Evolutionary conservation across 1,140 invertebrate species (phyloP).

Genomic region (Euwallacea fornicatus): DNA sequence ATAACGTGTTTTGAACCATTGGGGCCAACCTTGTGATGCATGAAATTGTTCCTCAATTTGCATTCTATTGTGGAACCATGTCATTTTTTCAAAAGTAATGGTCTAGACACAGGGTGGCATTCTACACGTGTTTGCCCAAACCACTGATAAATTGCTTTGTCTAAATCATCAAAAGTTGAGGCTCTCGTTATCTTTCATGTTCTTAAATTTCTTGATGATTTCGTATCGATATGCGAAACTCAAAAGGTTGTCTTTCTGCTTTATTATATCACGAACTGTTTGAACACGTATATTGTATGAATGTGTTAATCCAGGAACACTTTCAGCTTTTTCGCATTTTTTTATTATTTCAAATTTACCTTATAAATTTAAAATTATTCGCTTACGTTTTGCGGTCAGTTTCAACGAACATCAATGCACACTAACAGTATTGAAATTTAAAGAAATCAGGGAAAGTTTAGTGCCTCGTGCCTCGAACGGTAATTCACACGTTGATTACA

Average conservation of each 20-base stretch:
- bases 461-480: not conserved
- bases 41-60: not conserved
- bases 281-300: not conserved
- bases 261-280: constrained; percentile 1
- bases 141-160: not conserved
- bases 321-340: not conserved
- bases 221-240: not conserved
- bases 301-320: not conserved
- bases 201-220: not conserved
- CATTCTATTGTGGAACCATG: not conserved
- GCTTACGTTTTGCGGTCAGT: not conserved
- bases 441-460: not conserved
- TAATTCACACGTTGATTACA: not conserved
- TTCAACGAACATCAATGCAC: not conserved
- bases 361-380: not conserved
- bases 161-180: constrained; percentile 1
- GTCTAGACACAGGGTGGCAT: not conserved
- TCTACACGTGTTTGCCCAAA: not conserved
- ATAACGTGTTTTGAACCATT: not conserved
- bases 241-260: not conserved
- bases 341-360: constrained; percentile 1
- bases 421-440: not conserved
- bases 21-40: not conserved
- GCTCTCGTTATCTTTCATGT: not conserved
- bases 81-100: not conserved